Evolutionary conservation across 2,888 invertebrate species (phyloP).

Genomic region (Drosophila kuntzei): DNA sequence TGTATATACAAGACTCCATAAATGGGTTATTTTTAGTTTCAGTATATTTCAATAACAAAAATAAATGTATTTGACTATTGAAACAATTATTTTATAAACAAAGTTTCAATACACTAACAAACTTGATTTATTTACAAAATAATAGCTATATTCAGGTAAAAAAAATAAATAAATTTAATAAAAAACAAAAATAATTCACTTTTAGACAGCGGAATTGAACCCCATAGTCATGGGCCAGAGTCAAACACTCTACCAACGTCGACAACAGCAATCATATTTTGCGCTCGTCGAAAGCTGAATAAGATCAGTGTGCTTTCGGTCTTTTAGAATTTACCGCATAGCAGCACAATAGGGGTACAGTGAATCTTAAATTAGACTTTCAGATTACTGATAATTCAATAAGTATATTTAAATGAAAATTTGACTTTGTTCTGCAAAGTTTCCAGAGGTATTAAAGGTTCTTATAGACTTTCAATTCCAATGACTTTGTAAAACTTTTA

Average conservation of each 20-base stretch:
- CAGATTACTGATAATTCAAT: no score
- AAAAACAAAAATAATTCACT: neutral
- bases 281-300: neutral
- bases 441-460: no score
- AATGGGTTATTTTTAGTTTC: neutral
- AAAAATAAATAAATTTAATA: neutral
- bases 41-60: neutral
- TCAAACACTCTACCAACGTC: neutral
- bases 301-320: neutral
- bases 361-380: no score
- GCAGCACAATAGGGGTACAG: neutral
- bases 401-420: no score
- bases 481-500: no score
- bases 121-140: neutral
- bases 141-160: neutral
- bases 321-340: neutral
- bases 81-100: neutral
- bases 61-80: neutral
- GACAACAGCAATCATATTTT: neutral
- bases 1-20: neutral
- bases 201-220: neutral
- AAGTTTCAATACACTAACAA: neutral
- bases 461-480: no score
- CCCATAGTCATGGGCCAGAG: neutral
- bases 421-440: no score